Base-by-base conservation (phyloP, 92 coral and sea anemone species). In the Palythoa grandis region DNA sequence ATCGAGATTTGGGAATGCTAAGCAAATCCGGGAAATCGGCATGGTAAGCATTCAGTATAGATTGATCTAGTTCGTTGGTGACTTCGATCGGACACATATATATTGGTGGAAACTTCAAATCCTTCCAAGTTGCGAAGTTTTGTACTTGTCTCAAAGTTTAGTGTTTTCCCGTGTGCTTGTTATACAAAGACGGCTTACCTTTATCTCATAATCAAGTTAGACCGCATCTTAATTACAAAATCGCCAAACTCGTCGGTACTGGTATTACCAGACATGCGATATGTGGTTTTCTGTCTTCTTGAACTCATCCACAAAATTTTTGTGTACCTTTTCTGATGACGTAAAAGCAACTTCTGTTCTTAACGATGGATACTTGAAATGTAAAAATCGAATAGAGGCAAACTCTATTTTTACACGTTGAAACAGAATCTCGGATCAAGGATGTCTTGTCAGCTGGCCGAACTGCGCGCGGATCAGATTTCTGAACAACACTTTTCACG, bases 381-480 rank as follows among this genome's bases (percentile, higher is more conserved):
- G 50, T 50, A 53, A 43, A 50, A 43, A 48, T 7, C 58, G 11
- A 40, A 47, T 9, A 23, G 15, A 47, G 11, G 56, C 48, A 5
- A 17, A 16, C 16, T 80, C 20, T 47, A 43, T 22, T 39, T 35
- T 25, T 40, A 29, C 7, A 65, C 14, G 25, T 20, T 16, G 61
- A 48, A 80, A 65, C 75, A 80, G 85, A 80, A 39, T 57, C 40
- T 19, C n/a, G 1, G 39, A 80, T 29, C 8, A 80, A 68, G 52
- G 24, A 11, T 80, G 74, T 65, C 19, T 19, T 25, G 20, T 52
- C 23, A 63, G 69, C 22, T 5, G 19, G 25, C 23, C 15, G 7
- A 66, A 54, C 74, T 65, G 23, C 47, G 58, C 63, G 39, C 82
- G 25, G 75, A 80, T 80, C 85, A 19, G n/a, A 23, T 80, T 80